Evolutionary conservation across 2,888 invertebrate species (phyloP), one percentile per base, ranked within the genome.

Genomic region (Chrysodeixis includens): DNA sequence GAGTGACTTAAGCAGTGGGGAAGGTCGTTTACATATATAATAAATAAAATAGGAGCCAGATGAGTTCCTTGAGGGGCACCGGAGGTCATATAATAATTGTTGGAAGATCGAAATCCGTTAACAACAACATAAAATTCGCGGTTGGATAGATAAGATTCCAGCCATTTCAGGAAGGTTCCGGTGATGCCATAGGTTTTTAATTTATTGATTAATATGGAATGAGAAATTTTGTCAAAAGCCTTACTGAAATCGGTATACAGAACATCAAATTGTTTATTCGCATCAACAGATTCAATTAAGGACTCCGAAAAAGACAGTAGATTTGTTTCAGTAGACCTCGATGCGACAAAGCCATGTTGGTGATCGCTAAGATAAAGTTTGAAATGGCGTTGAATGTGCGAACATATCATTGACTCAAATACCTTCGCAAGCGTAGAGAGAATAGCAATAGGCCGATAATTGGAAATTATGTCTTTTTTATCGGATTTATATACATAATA

Each of bases 351-450:
- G 1, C 16, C 46, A 8, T 46, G 44, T 12, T 44, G 44, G 12
- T 44, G 14, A 30, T 52, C 52, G 14, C 52, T 52, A 14, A 52
- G 26, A 14, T 52, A 52, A 2, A 26, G 22, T 52, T 14, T 52
- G n/a, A 52, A 52, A 20, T 52, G 52, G 6, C 22, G 26, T 30
- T 52, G 52, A n/a, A 52, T 52, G 22, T 52, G 14, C 7, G 52
- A n/a, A 20, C 52, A 26, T 0, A 52, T 12, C 5, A 52, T 16
- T 6, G 44, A 44, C n/a, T 44, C n/a, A 44, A 44, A 44, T 44
- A 44, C 16, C 4, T 44, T 44, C 0, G 44, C n/a, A n/a, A 44
- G 16, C 6, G 44, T 44, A 5, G 44, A 44, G 1, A 44, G 44
- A 12, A 44, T 44, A 1, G 44, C 44, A 16, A 44, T 44, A 12